Percentiles rank a stretch among this genome's conserved stretches.
Evolutionary conservation across 1,140 invertebrate genomes (phyloP).

Genomic region (Anastrepha obliqua): DNA sequence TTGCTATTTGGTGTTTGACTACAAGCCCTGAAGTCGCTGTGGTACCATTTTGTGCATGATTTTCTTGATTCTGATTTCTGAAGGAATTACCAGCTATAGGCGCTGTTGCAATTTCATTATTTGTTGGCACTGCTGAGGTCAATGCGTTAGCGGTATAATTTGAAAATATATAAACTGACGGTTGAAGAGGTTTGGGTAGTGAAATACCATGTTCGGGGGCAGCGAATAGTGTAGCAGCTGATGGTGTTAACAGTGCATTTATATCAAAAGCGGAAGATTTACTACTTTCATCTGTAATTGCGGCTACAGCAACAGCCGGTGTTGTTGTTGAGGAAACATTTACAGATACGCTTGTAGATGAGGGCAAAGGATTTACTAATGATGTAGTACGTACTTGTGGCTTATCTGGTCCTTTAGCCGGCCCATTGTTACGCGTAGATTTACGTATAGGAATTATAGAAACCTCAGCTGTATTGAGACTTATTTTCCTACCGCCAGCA

Average conservation of each 20-base stretch:
- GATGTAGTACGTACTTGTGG: background rate
- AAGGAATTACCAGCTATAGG: slow-evolving; percentile 42
- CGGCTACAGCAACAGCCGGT: background rate
- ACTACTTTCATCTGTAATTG: background rate
- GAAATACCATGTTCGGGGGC: background rate
- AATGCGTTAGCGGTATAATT: slow-evolving; percentile 66
- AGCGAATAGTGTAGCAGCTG: slow-evolving; percentile 14
- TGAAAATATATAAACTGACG: slow-evolving; percentile 71
- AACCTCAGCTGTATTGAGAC: slow-evolving; percentile 6
- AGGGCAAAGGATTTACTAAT: background rate
- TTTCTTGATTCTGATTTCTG: slow-evolving; percentile 68
- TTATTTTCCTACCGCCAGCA: background rate
- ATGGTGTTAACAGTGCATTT: slow-evolving; percentile 15
- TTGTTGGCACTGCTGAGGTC: slow-evolving; percentile 51
- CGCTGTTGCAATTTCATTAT: slow-evolving; percentile 18
- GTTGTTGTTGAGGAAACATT: background rate
- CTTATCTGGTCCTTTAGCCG: slow-evolving; percentile 24
- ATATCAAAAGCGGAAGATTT: slow-evolving; percentile 20
- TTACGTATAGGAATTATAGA: slow-evolving; percentile 28
- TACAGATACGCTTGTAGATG: background rate
- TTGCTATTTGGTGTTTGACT: slow-evolving; percentile 38
- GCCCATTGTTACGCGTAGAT: slow-evolving; percentile 23
- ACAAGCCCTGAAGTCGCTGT: slow-evolving; percentile 58
- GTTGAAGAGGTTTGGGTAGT: slow-evolving; percentile 65
- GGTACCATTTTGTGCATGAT: slow-evolving; percentile 65